Evolutionary conservation across 2,113 vertebrate genomes (phyloP).

Genomic region (Tragelaphus imberbis): DNA sequence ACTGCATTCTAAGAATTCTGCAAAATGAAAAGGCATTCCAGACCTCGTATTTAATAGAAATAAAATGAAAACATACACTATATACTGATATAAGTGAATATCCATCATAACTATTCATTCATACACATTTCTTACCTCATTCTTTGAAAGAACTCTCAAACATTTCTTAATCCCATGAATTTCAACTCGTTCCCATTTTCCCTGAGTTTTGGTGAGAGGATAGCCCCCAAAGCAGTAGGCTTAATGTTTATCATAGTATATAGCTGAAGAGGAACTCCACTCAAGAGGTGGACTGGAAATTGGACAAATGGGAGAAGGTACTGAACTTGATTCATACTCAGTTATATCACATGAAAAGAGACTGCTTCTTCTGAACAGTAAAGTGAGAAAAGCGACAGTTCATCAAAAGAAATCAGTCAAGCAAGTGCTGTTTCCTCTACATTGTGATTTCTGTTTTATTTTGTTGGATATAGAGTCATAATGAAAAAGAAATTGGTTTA

Average conservation of each 20-base stretch:
- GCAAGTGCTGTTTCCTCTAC: background rate
- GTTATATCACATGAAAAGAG: background rate
- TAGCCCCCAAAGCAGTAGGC: background rate
- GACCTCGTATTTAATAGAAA: background rate
- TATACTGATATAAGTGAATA: background rate
- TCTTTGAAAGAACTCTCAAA: background rate
- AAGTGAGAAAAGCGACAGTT: background rate
- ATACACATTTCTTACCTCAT: background rate
- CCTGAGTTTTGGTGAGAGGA: background rate
- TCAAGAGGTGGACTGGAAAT: background rate
- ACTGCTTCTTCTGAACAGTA: background rate
- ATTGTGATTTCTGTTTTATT: background rate
- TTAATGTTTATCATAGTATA: background rate
- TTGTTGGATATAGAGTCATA: background rate
- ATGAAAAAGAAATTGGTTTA: background rate
- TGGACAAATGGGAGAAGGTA: background rate
- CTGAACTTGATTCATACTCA: background rate
- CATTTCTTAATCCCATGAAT: background rate
- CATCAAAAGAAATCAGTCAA: background rate
- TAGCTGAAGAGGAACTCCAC: background rate
- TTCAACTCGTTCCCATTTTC: background rate
- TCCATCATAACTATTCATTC: background rate
- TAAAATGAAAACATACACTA: background rate
- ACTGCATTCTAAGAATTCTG: background rate
- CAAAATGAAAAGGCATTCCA: background rate